Percentiles rank a stretch among this genome's conserved stretches.
These are phyloP conservation scores for Phoxinus dragarum DNA, from an alignment of 2,797 vertebrate species.

Conservation along the genomic window DNA sequence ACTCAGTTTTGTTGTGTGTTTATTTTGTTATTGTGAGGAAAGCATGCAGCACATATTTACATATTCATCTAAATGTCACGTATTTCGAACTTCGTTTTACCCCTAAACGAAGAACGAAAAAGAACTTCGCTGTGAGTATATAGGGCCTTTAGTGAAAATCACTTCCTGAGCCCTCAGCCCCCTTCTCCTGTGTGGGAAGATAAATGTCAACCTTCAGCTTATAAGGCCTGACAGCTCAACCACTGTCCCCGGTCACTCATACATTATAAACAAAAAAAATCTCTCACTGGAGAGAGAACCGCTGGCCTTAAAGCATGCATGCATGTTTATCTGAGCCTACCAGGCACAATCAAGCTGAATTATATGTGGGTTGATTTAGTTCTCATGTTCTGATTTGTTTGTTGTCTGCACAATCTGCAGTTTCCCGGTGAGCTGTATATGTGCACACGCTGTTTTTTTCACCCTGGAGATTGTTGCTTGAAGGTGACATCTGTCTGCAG, in stretches of 20 bases:
- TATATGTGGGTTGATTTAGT: conserved; percentile 63
- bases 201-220: conserved; percentile 40
- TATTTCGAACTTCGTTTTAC: no score
- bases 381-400: conserved; percentile 69
- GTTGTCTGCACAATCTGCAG: conserved; percentile 35
- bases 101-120: no score
- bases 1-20: no score
- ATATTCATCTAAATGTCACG: no score
- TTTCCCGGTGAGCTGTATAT: conserved; percentile 34
- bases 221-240: conserved; percentile 52
- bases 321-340: conserved; percentile 35
- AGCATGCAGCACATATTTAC: no score
- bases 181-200: conserved; percentile 17
- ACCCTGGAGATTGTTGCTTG: conserved; percentile 74
- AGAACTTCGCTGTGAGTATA: no score
- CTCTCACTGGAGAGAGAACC: conserved; percentile 6
- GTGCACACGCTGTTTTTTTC: conserved; percentile 66
- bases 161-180: neutral
- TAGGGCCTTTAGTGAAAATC: neutral
- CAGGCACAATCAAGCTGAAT: conserved; percentile 61
- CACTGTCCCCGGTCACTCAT: conserved; percentile 45
- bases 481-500: conserved; percentile 82
- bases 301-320: conserved; percentile 13
- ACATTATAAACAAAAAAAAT: conserved; percentile 40
- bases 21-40: no score